Base-by-base conservation (phyloP, 2,888 invertebrate species). In the Allygus modestus region DNA sequence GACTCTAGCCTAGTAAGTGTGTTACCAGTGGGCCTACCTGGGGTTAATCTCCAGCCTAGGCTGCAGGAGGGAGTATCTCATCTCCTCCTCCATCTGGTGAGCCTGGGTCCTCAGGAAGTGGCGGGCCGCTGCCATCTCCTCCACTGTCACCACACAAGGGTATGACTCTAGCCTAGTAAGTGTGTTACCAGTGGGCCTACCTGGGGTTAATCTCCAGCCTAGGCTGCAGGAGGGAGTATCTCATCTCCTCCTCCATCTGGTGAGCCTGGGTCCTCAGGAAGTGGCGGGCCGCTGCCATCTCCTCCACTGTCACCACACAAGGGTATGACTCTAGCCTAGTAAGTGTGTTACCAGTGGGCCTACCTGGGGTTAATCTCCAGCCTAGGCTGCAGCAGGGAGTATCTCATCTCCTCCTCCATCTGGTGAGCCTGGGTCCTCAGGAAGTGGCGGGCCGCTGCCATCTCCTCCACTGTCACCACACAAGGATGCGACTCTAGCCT, bases 361-460 rank as follows among this genome's bases (percentile, higher is more conserved):
- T 91, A 97, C 96, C 95, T 96, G 2, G 98, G 96, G 91, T 99
- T 99, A 82, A 99, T 94, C 91, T 99, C 99, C 73, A 99, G 92
- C 86, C 97, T 96, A 0, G 99, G 98, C 89, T 98, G 96, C 82
- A 99, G 91, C 85, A 98, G 90, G 0, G 96, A 95, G 89, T 95
- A 97, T 89, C 97, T 93, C 89, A 96, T 95, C 88, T 97, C 97
- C 88, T 98, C 97, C 0, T 95, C 94, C 83, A 97, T 90, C 88
- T 93, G 94, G 87, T 95, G 94, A 82, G 97, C 95, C 89, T 98
- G 97, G 0, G 98, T 97, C 83, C 97, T 93, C 83, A 99, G 94
- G 89, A 99, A 98, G 91, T 99, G 98, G 71, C 99, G 92, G 0
- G 99, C 98, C 0, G 98, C 96, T 0, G 97, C 98, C 98, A 99